These are phyloP conservation scores for Schizotus pectinicornis DNA, from an alignment of 2,888 invertebrate genomes.

Conservation along the genomic window DNA sequence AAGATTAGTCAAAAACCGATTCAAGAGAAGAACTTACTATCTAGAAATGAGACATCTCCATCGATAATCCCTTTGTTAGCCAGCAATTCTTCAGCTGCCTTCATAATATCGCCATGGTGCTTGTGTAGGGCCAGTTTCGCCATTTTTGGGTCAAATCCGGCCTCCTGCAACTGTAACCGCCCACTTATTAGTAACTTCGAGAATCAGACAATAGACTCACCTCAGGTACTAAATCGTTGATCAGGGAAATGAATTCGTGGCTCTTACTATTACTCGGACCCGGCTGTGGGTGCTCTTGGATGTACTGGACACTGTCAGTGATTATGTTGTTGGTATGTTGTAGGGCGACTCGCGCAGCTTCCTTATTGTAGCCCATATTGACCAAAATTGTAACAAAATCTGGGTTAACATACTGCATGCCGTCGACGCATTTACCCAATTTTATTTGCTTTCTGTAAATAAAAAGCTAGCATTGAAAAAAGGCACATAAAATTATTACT, in stretches of 20 bases:
- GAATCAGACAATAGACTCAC: too few relatives aligned
- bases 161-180: conserved; percentile 60
- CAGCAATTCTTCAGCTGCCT: conserved; percentile 67
- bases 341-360: conserved; percentile 67
- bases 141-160: conserved; percentile 66
- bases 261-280: conserved; percentile 56
- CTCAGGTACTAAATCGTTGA: conserved; percentile 53
- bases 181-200: too few relatives aligned
- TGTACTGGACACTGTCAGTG: conserved; percentile 68
- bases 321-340: conserved; percentile 72
- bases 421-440: conserved; percentile 68
- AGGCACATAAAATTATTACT: conserved; percentile 37
- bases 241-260: conserved; percentile 47
- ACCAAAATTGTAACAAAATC: conserved; percentile 62
- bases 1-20: too few relatives aligned
- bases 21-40: conserved; percentile 31
- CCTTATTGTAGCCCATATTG: conserved; percentile 73
- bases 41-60: conserved; percentile 42
- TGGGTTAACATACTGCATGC: conserved; percentile 62
- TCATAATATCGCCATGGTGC: conserved; percentile 62
- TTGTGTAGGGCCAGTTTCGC: conserved; percentile 64
- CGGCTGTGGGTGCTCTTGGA: conserved; percentile 65
- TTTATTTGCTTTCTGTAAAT: conserved; percentile 58
- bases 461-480: conserved; percentile 5
- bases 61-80: conserved; percentile 55